Percentiles rank a stretch among this genome's conserved stretches.
Conservation (phyloP, 2,797 vertebrate genomes). For the Bradypodion ventrale region DNA sequence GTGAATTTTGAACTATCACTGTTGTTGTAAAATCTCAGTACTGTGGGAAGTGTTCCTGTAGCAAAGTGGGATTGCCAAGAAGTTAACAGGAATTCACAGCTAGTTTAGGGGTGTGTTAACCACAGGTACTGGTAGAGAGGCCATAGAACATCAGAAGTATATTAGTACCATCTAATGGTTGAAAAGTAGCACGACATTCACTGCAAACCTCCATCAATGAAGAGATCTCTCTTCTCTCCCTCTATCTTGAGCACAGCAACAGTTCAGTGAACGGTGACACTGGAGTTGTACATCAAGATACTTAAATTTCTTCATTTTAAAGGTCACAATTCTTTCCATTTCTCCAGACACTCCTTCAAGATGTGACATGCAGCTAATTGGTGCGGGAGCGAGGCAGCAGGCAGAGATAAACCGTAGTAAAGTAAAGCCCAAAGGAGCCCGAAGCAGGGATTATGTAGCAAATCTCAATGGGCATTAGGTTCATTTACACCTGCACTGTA, state of each 20-base stretch:
- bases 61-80: background rate
- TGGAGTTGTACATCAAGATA: conserved; percentile 19
- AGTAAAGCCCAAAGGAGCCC: background rate
- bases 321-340: conserved; percentile 46
- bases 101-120: conserved; percentile 11
- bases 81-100: background rate
- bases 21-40: background rate
- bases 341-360: conserved; percentile 5
- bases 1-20: background rate
- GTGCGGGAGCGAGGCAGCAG: background rate
- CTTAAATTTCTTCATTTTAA: conserved; percentile 28
- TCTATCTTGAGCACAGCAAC: background rate
- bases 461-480: background rate
- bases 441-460: background rate
- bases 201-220: background rate
- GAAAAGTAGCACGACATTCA: conserved; percentile 42
- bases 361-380: background rate
- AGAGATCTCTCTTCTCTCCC: background rate
- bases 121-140: background rate
- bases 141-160: conserved; percentile 50
- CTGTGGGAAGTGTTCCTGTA: conserved; percentile 24
- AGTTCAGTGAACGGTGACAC: conserved; percentile 11
- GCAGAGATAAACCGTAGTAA: conserved; percentile 4
- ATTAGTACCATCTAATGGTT: conserved; percentile 74
- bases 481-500: too few relatives aligned